Evolutionary conservation across 2,797 vertebrate species (phyloP).

Genomic region (Sus cebifrons): DNA sequence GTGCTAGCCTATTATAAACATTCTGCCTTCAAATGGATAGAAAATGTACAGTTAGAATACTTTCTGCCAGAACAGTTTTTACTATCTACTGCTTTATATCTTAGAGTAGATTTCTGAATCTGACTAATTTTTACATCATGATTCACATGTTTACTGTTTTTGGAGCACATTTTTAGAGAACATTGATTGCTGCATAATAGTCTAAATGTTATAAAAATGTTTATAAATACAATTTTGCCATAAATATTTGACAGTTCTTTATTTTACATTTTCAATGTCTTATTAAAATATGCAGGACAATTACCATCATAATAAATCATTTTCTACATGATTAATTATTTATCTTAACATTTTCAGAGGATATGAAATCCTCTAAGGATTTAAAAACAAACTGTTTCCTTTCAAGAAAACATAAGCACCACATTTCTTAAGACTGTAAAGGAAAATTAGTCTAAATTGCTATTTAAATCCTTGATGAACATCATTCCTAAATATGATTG

Average conservation of each 20-base stretch:
- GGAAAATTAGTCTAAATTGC: slow-evolving; percentile 21
- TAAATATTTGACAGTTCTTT: slow-evolving; percentile 69
- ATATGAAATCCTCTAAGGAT: slow-evolving; percentile 46
- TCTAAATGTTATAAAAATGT: slow-evolving; percentile 71
- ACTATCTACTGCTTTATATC: slow-evolving; percentile 19
- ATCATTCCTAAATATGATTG: slow-evolving; percentile 63
- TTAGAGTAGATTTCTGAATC: slow-evolving; percentile 57
- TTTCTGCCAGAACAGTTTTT: slow-evolving; percentile 3
- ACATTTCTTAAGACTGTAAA: slow-evolving; percentile 50
- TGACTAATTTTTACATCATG: slow-evolving; percentile 67
- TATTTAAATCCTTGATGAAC: slow-evolving; percentile 71
- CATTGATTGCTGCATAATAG: slow-evolving; percentile 35
- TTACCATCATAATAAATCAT: slow-evolving; percentile 73
- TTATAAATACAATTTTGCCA: slow-evolving; percentile 71
- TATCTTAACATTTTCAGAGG: slow-evolving; percentile 63
- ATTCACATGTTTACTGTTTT: slow-evolving; percentile 74
- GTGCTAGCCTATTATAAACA: slow-evolving; percentile 56
- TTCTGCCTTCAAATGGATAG: neutral
- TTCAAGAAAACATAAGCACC: slow-evolving; percentile 65
- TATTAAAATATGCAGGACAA: slow-evolving; percentile 72
- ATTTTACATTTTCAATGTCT: slow-evolving; percentile 67
- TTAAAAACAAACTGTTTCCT: slow-evolving; percentile 76
- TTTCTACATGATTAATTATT: slow-evolving; percentile 65
- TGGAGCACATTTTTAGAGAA: slow-evolving; percentile 44
- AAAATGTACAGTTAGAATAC: neutral